Evolutionary conservation across 2,888 invertebrate species (phyloP), one percentile per base, ranked within the genome.

Genomic region (Aphrophora alni): DNA sequence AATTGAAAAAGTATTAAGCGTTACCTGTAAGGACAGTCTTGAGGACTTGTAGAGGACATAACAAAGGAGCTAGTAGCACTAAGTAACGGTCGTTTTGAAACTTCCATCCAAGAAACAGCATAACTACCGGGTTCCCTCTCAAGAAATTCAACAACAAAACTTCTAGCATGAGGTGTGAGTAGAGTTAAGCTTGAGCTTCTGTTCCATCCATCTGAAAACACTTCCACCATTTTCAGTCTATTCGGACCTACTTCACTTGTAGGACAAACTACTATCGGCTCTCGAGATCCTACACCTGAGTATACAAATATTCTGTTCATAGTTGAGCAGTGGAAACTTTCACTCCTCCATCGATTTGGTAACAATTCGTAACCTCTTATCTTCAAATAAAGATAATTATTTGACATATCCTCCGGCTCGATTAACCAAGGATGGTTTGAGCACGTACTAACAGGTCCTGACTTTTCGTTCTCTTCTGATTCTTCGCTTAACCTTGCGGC

Each of bases 381-480:
- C 87, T 93, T 93, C 10, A 95, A 88, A 85, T 93, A 95, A 68
- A 95, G 89, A 86, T 93, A 95, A 87, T 94, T 92, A 80, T 92
- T 92, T 74, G 90, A 89, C 0, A 92, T 90, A 84, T 93, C 93
- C 85, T 93, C 93, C 0, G 95, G 95, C 87, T 94, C 94, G 80
- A 95, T 93, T 0, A 95, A 88, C 95, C 95, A 95, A 0, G 95
- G 95, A 86, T 94, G 92, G 86, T 93, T 93, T 33, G 93, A 91
- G 87, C 95, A 95, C 0, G 87, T 87, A 38, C 91, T 91, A 86
- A 90, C 90, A 10, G 90, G 90, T 85, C 76, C 81, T 0, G 74
- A 80, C 44, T 76, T 82, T 2, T 80, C 76, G 2, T 68, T 72
- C 2, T 24, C 38, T 2, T 71, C 71, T 2, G 68, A 1, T 51